Percentiles rank a stretch among this genome's conserved stretches.
These are phyloP conservation scores for Mus musculus DNA, from an alignment of 2,113 vertebrate species.

Conservation along the genomic window DNA sequence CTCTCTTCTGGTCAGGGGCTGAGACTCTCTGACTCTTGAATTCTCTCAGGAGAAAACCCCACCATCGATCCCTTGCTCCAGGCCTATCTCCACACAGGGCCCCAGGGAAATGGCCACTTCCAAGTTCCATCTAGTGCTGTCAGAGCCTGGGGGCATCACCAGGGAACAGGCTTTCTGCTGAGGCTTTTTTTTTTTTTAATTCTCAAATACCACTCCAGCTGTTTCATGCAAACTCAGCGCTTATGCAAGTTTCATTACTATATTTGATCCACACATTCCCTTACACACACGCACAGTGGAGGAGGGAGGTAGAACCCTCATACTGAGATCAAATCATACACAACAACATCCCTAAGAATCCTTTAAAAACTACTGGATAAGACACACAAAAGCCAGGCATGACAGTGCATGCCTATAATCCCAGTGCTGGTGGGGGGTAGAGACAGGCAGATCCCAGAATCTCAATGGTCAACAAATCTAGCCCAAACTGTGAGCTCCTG, in stretches of 20 bases:
- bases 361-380: not conserved
- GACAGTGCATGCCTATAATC: not conserved
- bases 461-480: not conserved
- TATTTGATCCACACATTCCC: not conserved
- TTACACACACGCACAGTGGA: not conserved
- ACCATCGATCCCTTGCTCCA: not conserved
- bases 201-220: not conserved
- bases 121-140: not conserved
- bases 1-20: slow-evolving; percentile 70
- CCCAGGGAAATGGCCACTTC: slow-evolving; percentile 26
- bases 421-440: not conserved
- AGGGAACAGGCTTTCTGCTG: not conserved
- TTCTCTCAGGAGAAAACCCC: slow-evolving; percentile 67
- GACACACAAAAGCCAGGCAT: not conserved
- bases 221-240: not conserved
- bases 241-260: not conserved
- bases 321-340: not conserved
- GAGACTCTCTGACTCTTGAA: slow-evolving; percentile 66
- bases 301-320: not conserved
- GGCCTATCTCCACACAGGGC: not conserved
- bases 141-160: not conserved
- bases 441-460: not conserved
- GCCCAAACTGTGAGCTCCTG: not conserved
- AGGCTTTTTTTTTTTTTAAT: not conserved
- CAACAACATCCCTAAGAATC: too few species aligned